Base-by-base conservation (phyloP, 2,797 vertebrate genomes). In the Pipistrellus pygmaeus region DNA sequence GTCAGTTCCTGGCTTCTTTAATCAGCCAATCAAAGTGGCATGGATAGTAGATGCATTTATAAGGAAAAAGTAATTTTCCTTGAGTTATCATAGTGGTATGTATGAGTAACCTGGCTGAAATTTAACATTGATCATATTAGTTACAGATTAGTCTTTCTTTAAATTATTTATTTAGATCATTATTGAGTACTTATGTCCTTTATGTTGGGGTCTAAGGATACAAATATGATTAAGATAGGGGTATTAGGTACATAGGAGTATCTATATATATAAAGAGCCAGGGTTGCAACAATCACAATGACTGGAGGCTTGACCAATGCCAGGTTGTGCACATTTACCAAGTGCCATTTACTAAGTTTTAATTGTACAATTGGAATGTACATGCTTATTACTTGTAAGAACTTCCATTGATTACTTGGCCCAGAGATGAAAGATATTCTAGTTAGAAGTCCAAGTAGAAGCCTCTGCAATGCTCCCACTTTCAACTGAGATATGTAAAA, bases 1-100 rank as follows among this genome's bases (percentile, higher is more conserved):
- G 13, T 68, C 21, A 88, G 5, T 53, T 69, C 60, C 21, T 94
- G 66, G 76, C 53, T 53, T 84, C 85, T 91, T 84, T 95, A 93
- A 76, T 87, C 32, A 90, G n/a, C 18, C 12, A 86, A 94, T 75
- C 32, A 75, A 44, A 93, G 91, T 17, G 44, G 30, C 91, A 84
- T 30, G 4, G 8, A 32, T 73, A 78, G 13, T 71, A 66, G 5
- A 27, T 62, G 38, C 60, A n/a, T 27, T 90, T 86, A 71, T 83
- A 41, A 17, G 77, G 48, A 5, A 46, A 88, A 92, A 92, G 62
- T 73, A 21, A 53, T 86, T 88, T 76, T 44, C 18, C 44, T 75
- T 66, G 73, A 6, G 85, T 75, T 30, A 78, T 88, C 71, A 75
- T 90, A 92, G 69, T 71, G 15, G 30, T 80, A 35, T 41, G 0